Evolutionary conservation across 2,888 invertebrate genomes (phyloP).

Genomic region (Gymnoscelis rufifasciata): DNA sequence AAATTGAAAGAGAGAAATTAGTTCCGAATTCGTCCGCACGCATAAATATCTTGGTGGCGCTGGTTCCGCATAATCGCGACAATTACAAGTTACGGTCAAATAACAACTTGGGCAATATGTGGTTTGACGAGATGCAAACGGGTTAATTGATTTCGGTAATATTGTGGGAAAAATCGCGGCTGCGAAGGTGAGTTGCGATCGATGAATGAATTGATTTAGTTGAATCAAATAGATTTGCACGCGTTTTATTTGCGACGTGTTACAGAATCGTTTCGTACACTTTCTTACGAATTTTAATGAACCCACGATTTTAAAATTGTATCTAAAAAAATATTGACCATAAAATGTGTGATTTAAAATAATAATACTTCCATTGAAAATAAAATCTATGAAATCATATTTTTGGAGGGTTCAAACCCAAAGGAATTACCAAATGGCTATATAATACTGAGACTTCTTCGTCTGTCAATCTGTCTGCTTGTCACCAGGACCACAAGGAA

Average conservation of each 20-base stretch:
- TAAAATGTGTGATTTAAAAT: too few relatives aligned
- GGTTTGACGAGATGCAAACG: slow-evolving; percentile 15
- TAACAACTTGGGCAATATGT: slow-evolving; percentile 17
- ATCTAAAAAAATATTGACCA: too few relatives aligned
- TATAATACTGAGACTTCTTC: too few relatives aligned
- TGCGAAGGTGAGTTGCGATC: slow-evolving; percentile 2
- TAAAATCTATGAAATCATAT: too few relatives aligned
- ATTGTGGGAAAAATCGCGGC: slow-evolving; percentile 9
- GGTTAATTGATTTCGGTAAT: slow-evolving; percentile 17
- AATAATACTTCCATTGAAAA: too few relatives aligned
- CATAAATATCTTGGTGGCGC: neutral
- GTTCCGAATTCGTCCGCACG: neutral
- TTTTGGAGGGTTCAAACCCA: too few relatives aligned
- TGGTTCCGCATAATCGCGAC: slow-evolving; percentile 31
- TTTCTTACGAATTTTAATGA: too few relatives aligned
- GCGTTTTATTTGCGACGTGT: neutral
- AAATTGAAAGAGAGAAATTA: neutral
- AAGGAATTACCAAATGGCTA: too few relatives aligned
- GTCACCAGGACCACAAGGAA: too few relatives aligned
- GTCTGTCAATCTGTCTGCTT: too few relatives aligned
- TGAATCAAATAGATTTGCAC: neutral
- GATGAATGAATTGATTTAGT: slow-evolving; percentile 6
- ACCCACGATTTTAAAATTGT: too few relatives aligned
- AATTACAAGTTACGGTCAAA: slow-evolving; percentile 23
- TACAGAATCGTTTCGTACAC: neutral